Conservation (phyloP, 2,113 vertebrate genomes). For the Pteropus alecto region DNA sequence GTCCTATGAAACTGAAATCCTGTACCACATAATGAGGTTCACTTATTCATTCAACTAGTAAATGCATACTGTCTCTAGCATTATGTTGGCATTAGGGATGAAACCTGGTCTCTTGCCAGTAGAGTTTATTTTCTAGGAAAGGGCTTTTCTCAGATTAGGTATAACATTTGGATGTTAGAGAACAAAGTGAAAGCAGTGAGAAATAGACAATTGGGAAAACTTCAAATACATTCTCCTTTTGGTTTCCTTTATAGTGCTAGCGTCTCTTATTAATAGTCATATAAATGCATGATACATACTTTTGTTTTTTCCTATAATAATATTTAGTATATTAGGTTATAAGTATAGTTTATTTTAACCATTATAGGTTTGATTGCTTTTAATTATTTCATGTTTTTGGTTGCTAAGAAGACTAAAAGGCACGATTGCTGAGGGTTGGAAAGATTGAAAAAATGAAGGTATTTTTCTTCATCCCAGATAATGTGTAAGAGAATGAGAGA, state of each 20-base stretch:
- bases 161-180: neutral
- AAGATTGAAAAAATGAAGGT: neutral
- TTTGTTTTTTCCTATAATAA: neutral
- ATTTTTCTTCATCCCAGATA: neutral
- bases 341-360: neutral
- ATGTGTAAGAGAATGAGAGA: neutral
- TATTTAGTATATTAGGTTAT: neutral
- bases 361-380: neutral
- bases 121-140: neutral
- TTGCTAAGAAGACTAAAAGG: constrained; percentile 32
- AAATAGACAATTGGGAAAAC: neutral
- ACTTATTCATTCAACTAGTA: too few species aligned
- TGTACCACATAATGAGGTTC: neutral
- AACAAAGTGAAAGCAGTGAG: neutral
- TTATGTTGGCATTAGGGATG: neutral
- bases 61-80: neutral
- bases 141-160: neutral
- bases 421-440: neutral
- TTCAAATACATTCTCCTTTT: neutral
- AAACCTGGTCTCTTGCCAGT: neutral
- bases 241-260: neutral
- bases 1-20: neutral
- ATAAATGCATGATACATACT: neutral
- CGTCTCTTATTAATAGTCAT: neutral
- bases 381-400: constrained; percentile 34